A percentile compares a stretch with the other conserved stretches of the same genome.
These are phyloP conservation scores for Calidris pygmaea DNA, from an alignment of 2,113 vertebrate species.

Conservation along the genomic window DNA sequence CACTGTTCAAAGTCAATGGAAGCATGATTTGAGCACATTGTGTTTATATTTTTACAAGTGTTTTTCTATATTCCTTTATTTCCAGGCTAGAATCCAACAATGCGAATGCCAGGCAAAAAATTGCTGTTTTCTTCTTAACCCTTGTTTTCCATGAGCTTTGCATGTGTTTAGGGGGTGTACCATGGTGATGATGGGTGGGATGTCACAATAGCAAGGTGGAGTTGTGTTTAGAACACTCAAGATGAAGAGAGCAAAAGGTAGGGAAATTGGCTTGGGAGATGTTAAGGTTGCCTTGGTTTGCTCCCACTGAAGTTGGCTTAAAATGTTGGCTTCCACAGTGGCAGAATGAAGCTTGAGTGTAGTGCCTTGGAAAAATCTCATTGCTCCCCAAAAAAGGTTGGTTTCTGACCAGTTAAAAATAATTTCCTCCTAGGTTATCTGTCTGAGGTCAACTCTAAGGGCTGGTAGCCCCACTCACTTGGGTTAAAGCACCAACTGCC, in stretches of 20 bases:
- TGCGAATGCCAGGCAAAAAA: not conserved
- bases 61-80: constrained; percentile 47
- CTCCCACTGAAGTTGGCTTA: not conserved
- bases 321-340: not conserved
- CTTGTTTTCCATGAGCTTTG: not conserved
- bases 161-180: not conserved
- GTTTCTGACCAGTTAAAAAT: not conserved
- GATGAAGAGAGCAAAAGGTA: not conserved
- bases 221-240: not conserved
- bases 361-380: not conserved
- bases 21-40: constrained; percentile 38
- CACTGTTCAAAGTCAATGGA: constrained; percentile 55
- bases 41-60: constrained; percentile 51
- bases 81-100: constrained; percentile 35
- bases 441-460: not conserved
- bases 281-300: not conserved
- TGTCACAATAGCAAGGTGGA: not conserved
- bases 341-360: not conserved
- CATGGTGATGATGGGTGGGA: not conserved
- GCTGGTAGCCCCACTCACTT: not conserved
- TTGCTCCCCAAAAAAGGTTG: accelerated
- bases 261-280: not conserved
- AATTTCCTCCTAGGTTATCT: not conserved
- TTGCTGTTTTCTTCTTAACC: constrained; percentile 8
- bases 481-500: not conserved